Base-by-base conservation (phyloP, 2,797 vertebrate species). In the Pyrocephalus nanus region DNA sequence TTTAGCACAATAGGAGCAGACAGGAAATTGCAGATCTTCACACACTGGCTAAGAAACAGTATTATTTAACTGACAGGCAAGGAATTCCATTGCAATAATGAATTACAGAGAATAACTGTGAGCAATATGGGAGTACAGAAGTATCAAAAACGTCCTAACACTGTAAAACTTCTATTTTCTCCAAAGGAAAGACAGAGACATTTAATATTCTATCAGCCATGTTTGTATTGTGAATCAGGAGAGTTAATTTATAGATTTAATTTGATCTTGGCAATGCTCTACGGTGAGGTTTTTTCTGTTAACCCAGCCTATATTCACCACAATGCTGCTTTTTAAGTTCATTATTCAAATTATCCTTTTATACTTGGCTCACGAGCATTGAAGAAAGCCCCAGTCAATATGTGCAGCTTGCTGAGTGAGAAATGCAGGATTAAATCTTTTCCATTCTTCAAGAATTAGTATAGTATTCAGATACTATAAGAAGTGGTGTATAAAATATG, bases 1-100 rank as follows among this genome's bases (percentile, higher is more conserved):
- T 82, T 97, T 91, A 90, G 54, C 61, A 94, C 85, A 96, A 96
- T 54, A 95, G 77, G 32, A 86, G 57, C 65, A 92, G 94, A 71
- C 70, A 93, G 86, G 69, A 97, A 97, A 96, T 90, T 95, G 90
- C 70, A 96, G 90, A 90, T 92, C 93, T 95, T 91, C 23, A 93
- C 73, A 91, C 92, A 94, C 27, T 85, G 67, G 80, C 51, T 94
- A 86, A 91, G 90, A n/a, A 75, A 51, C 65, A 38, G 40, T 61
- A 60, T 57, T 92, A 94, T 96, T 97, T 96, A 96, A 95, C 71
- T 87, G 89, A 86, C 58, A 95, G 79, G 26, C 40, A 86, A 92
- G 47, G 74, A 85, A 79, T 88, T 61, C 23, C 47, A 29, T 54
- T 77, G 66, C 70, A 76, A 58, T 95, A 96, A 95, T 77, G 71